Percentiles rank a stretch among this genome's conserved stretches.
These are phyloP conservation scores for Thunnus albacares DNA, from an alignment of 2,797 vertebrate species.

Conservation along the genomic window DNA sequence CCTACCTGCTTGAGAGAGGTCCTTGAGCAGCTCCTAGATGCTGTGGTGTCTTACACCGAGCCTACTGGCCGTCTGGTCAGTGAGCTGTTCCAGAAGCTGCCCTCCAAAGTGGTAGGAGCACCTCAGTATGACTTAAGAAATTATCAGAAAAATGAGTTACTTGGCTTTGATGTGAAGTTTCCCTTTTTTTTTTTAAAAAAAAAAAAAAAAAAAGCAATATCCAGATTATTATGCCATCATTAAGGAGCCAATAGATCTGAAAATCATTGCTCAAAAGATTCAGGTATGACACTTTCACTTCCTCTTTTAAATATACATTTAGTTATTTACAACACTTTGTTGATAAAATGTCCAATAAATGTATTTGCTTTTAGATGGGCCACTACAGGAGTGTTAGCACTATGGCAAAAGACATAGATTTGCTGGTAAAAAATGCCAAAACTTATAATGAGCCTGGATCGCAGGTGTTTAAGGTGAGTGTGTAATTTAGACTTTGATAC, in stretches of 20 bases:
- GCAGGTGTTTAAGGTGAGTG: conserved; percentile 96
- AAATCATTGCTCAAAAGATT: conserved; percentile 96
- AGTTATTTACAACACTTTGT: not conserved
- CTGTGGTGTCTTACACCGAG: conserved; percentile 92
- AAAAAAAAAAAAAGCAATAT: conserved; percentile 88
- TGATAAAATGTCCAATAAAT: conserved; percentile 11
- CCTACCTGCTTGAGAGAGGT: conserved; percentile 93
- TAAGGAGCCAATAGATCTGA: conserved; percentile 98
- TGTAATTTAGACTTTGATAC: not conserved
- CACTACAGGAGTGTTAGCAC: conserved; percentile 93
- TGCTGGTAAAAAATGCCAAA: conserved; percentile 98
- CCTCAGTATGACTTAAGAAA: not conserved
- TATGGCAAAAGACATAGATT: conserved; percentile 97
- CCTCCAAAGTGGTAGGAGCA: conserved; percentile 95
- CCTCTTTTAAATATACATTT: not conserved
- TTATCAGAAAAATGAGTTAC: not conserved
- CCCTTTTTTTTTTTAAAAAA: conserved; percentile 36
- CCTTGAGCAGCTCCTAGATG: conserved; percentile 95
- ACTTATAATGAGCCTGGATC: conserved; percentile 98
- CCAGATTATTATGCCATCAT: conserved; percentile 99
- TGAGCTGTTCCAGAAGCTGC: conserved; percentile 98
- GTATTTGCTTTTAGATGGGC: conserved; percentile 85
- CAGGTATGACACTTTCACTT: conserved; percentile 86
- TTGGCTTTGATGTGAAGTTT: conserved; percentile 33
- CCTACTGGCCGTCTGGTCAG: conserved; percentile 94